Base-by-base conservation (phyloP, 2,888 invertebrate species). In the Gymnosoma rotundatum region DNA sequence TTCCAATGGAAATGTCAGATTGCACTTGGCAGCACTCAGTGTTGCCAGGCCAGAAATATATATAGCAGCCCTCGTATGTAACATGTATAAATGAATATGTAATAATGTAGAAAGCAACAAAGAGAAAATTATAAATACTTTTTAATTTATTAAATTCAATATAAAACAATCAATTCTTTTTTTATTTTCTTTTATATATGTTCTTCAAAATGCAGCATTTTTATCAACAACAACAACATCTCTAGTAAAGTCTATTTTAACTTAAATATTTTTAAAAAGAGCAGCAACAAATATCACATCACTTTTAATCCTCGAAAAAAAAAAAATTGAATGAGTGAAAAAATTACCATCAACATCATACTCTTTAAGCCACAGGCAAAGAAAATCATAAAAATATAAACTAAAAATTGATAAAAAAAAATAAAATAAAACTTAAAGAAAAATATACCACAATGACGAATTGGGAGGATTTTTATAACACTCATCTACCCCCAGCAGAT, bases 391-490 rank as follows among this genome's bases (percentile, higher is more conserved):
- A 48, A 32, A 64, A 25, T 14, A 66, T 20, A 16, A 58, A 58
- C 14, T 8, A 63, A 78, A 50, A 58, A 32, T 14, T n/a, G 25
- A 61, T 6, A 45, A 58, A 61, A 21, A 69, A 64, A 50, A 58
- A 45, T 18, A 36, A 2, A 61, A 61, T 18, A 36, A 2, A 61
- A 61, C 38, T 18, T 21, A 61, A 52, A 64, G 10, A 67, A 76
- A 64, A 38, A 7, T 72, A 60, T 48, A 64, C 72, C 86, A 87
- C 80, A 67, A 90, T 90, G 90, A 89, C 94, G 86, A 94, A 95
- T 85, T 97, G 97, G 97, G 96, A 97, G 93, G 96, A 96, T 89
- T 97, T 97, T 93, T 97, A 96, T 90, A 95, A 95, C 9, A 94
- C 94, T 82, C 96, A 96, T 92, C 93, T 96, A 86, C 95, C 96